Evolutionary conservation across 2,888 invertebrate species (phyloP), one percentile per base, ranked within the genome.

Genomic region (Esperia sulphurella): DNA sequence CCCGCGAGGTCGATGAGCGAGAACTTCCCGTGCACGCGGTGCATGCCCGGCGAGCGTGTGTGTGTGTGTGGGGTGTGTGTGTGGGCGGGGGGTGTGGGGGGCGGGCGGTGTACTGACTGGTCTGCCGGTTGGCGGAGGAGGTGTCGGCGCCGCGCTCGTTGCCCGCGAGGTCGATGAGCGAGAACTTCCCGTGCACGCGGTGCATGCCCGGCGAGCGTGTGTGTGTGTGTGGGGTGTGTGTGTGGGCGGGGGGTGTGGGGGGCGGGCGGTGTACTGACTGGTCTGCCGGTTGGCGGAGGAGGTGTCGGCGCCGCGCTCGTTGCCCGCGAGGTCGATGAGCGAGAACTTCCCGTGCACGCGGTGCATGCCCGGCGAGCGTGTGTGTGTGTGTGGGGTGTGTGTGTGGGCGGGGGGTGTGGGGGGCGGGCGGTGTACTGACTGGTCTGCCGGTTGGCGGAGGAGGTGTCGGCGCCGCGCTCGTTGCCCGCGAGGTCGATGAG

Each of bases 81-180:
- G n/a, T n/a, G n/a, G n/a, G n/a, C n/a, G n/a, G n/a, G n/a, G n/a
- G n/a, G n/a, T n/a, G n/a, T n/a, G n/a, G n/a, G n/a, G n/a, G n/a
- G n/a, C n/a, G n/a, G n/a, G n/a, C n/a, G n/a, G n/a, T 10, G 38
- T 13, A 84, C 90, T 92, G 80, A 90, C 96, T 88, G 7, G 98
- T 98, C 91, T 98, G 97, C 52, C 98, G 86, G 88, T 99, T 97
- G 54, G 98, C 95, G 69, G 98, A 98, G 38, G 97, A 97, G 31
- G 99, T 99, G 86, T 99, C 99, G 29, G 98, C 98, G 49, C 99
- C 99, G 65, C 99, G 92, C 90, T 99, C 99, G 90, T 99, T 99
- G 57, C 99, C 98, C 55, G 97, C 96, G 71, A 97, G 92, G 92
- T 99, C 99, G 77, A 99, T 99, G 55, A 99, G 93, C 12, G 98